A percentile compares a stretch with the other conserved stretches of the same genome.
Conservation (phyloP, 53 echinoderm and acorn worm genomes). For the Holothuria scabra region DNA sequence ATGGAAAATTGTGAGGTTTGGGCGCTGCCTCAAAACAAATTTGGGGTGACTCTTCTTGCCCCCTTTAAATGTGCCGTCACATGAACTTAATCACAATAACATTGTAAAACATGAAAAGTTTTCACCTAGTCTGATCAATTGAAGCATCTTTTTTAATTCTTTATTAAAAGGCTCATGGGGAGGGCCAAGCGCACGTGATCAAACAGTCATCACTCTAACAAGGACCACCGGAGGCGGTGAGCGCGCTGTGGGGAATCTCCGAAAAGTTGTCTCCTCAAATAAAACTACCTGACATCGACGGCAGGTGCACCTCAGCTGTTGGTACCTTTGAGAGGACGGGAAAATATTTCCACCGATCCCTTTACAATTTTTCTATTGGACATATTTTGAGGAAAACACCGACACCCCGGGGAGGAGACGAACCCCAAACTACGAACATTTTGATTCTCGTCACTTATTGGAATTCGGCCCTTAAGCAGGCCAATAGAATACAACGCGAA, state of each 20-base stretch:
- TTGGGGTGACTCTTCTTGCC: no score
- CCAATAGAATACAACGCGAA: conserved; percentile 14
- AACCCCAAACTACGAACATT: conserved; percentile 6
- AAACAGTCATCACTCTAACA: no score
- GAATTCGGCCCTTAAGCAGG: conserved; percentile 17
- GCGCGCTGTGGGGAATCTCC: conserved; percentile 13
- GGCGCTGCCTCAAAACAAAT: no score
- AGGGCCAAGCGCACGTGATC: no score
- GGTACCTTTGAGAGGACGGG: conserved; percentile 1
- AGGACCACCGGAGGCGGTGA: no score
- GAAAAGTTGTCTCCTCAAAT: conserved; percentile 36
- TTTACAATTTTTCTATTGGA: conserved; percentile 15
- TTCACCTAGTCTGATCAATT: no score
- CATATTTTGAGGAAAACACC: conserved; percentile 26
- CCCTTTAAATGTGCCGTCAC: no score
- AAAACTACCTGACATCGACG: conserved; percentile 2
- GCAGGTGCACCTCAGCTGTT: conserved; percentile 34
- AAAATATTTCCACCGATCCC: neutral
- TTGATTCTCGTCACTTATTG: neutral
- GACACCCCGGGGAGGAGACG: conserved; percentile 16
- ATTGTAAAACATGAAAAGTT: no score
- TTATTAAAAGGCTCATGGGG: no score
- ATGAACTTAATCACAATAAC: no score
- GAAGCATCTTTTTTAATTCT: no score
- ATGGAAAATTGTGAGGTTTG: no score